Evolutionary conservation across 2,888 invertebrate genomes (phyloP), one percentile per base, ranked within the genome.

Genomic region (Melitaea athalia): DNA sequence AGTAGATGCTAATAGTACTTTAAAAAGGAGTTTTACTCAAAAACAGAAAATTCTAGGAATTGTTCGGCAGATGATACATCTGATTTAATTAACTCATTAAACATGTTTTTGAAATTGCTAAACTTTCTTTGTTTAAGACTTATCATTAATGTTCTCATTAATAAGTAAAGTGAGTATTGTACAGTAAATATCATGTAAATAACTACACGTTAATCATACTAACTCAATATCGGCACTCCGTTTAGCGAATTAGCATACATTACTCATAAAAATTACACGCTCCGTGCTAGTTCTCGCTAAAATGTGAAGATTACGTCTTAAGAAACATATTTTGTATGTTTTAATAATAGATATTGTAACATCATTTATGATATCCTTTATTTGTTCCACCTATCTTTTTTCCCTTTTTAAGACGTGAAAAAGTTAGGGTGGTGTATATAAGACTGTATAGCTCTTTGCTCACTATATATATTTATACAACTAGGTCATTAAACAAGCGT

Each of bases 161-260:
- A 33, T 55, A 11, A 57, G 38, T 14, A 3, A 38, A 33, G n/a
- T 11, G 14, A 10, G 33, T 33, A 33, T 57, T 38, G 42, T 42
- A n/a, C 15, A 57, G 42, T 57, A 53, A 68, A 63, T 68, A 68
- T 52, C 52, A 67, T 45, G 43, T 47, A 62, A 45, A 52, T 17
- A 63, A 63, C 45, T 45, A 12, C 59, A 52, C n/a, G 64, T 55
- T 68, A 68, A 68, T 53, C 59, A 33, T 17, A 53, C 38, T 50
- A 59, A 49, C 33, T 47, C 59, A 60, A 60, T 64, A 68, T 64
- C 12, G 64, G 59, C 68, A 59, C 49, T 60, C 59, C 55, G 12
- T 49, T 64, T 47, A 60, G 64, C 45, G 24, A 60, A 68, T 64
- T 68, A 60, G 47, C 64, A 31, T 12, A 45, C 59, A 65, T 60